Percentiles rank a stretch among this genome's conserved stretches.
These are phyloP conservation scores for Phocoena phocoena DNA, from an alignment of 2,113 vertebrate species.

Conservation along the genomic window DNA sequence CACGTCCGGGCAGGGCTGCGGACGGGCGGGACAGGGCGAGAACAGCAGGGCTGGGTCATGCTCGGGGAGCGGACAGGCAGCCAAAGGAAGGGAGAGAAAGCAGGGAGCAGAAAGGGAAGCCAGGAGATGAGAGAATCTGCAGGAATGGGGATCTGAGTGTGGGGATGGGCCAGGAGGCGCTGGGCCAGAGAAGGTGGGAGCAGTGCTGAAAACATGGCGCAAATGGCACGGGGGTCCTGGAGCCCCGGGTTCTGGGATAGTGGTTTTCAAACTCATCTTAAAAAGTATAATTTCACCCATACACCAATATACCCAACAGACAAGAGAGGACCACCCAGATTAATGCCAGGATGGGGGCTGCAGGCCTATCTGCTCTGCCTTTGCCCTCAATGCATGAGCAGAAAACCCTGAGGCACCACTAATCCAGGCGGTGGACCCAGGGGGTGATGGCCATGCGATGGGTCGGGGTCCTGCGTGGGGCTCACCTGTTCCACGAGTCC, in stretches of 20 bases:
- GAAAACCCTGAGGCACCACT: not conserved
- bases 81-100: rapidly evolving
- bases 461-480: rapidly evolving
- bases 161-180: not conserved
- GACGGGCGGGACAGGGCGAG: not conserved
- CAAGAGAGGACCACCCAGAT: not conserved
- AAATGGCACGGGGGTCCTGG: no score
- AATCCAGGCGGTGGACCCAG: rapidly evolving
- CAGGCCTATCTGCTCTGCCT: not conserved
- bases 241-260: no score
- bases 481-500: constrained; percentile 83
- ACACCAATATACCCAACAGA: not conserved
- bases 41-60: not conserved
- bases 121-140: not conserved
- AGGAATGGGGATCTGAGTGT: not conserved
- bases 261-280: not conserved
- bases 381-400: not conserved
- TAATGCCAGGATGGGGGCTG: rapidly evolving
- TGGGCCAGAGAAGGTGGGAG: not conserved
- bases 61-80: rapidly evolving
- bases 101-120: not conserved
- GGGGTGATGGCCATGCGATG: rapidly evolving
- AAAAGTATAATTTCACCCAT: not conserved
- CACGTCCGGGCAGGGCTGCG: constrained; percentile 87
- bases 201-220: not conserved